Evolutionary conservation across 2,113 vertebrate species (phyloP).

Genomic region (Calyptommatus sinebrachiatus): DNA sequence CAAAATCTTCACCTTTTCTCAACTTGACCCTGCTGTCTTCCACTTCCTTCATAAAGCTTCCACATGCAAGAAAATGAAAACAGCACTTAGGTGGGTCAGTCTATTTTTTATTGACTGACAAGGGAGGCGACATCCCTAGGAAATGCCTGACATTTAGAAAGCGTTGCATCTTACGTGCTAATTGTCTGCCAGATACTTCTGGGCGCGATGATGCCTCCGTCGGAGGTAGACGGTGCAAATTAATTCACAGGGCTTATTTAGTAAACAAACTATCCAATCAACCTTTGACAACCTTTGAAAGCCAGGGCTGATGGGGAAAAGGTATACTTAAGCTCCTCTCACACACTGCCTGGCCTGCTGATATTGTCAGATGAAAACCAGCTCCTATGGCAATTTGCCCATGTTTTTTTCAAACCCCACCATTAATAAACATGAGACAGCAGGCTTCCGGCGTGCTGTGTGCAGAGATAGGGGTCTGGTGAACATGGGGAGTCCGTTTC

Average conservation of each 20-base stretch:
- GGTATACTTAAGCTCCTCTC: not conserved
- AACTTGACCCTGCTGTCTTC: no score
- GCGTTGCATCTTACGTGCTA: not conserved
- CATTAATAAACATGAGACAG: conserved; percentile 55
- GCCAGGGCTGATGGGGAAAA: not conserved
- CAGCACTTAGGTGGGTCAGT: not conserved
- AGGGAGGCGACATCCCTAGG: not conserved
- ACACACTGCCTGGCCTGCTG: conserved; percentile 17
- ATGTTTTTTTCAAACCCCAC: conserved; percentile 27
- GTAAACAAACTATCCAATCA: not conserved
- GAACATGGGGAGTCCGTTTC: not conserved
- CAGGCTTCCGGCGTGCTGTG: conserved; percentile 9
- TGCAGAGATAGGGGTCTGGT: not conserved
- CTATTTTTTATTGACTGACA: not conserved
- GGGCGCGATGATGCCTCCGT: not conserved
- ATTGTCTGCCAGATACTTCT: not conserved
- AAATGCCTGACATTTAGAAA: not conserved
- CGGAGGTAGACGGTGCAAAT: not conserved
- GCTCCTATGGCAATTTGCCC: conserved; percentile 48
- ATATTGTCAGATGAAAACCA: conserved; percentile 42
- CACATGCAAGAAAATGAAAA: not conserved
- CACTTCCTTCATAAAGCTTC: no score
- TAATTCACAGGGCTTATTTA: not conserved
- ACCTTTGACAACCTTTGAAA: not conserved
- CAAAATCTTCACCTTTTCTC: no score